Conservation (phyloP, 2,113 vertebrate genomes). For the Hippocampus abdominalis region DNA sequence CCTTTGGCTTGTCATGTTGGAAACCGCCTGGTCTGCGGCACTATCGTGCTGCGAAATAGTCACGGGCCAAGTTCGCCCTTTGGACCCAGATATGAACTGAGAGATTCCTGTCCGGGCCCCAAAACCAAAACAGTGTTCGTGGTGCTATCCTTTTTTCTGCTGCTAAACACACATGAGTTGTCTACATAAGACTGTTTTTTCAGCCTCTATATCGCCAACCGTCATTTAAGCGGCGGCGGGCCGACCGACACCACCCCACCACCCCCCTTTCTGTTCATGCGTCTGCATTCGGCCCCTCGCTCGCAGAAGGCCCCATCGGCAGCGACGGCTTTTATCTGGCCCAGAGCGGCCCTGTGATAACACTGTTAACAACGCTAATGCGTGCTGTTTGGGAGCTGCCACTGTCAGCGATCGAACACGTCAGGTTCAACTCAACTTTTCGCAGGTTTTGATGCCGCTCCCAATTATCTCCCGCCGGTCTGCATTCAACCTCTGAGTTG, state of each 20-base stretch:
- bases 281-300: slow-evolving; percentile 50
- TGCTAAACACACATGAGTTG: slow-evolving; percentile 53
- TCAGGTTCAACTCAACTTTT: slow-evolving; percentile 63
- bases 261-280: slow-evolving; percentile 28
- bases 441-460: slow-evolving; percentile 19
- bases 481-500: slow-evolving; percentile 19
- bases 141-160: slow-evolving; percentile 33
- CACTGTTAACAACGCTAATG: slow-evolving; percentile 71
- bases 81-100: slow-evolving; percentile 29
- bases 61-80: slow-evolving; percentile 22
- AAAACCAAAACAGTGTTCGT: slow-evolving; percentile 71
- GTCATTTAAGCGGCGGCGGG: slow-evolving; percentile 70
- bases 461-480: slow-evolving; percentile 13
- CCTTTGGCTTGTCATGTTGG: slow-evolving; percentile 14
- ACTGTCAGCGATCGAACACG: slow-evolving; percentile 55
- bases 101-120: slow-evolving; percentile 71
- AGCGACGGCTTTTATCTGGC: slow-evolving; percentile 66
- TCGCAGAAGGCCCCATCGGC: slow-evolving; percentile 56
- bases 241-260: slow-evolving; percentile 42
- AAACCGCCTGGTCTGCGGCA: slow-evolving; percentile 33
- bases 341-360: slow-evolving; percentile 71
- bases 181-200: slow-evolving; percentile 46
- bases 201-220: slow-evolving; percentile 61
- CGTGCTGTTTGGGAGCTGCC: slow-evolving; percentile 52
- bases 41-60: slow-evolving; percentile 38